Percentiles rank a stretch among this genome's conserved stretches.
Conservation (phyloP, 2,888 invertebrate species). For the Cheilosia scutellata region DNA sequence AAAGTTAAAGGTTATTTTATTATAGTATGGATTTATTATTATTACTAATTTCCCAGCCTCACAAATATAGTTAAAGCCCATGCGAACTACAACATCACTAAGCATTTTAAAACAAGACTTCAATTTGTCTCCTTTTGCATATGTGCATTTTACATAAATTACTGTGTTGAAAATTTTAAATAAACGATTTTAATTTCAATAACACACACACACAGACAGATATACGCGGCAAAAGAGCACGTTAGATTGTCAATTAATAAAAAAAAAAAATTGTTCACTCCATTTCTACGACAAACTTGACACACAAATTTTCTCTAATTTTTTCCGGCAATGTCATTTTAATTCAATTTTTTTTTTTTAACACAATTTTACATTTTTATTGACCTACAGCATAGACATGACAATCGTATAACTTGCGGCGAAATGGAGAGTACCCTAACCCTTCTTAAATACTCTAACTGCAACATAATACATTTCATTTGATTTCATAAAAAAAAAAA, state of each 20-base stretch:
- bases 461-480: constrained; percentile 30
- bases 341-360: constrained; percentile 73
- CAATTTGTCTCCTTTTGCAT: constrained; percentile 29
- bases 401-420: constrained; percentile 39
- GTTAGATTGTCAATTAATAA: constrained; percentile 66
- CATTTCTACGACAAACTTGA: constrained; percentile 32
- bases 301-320: constrained; percentile 55
- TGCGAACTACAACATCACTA: constrained; percentile 59
- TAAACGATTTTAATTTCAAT: constrained; percentile 16
- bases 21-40: no score
- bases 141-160: constrained; percentile 63
- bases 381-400: constrained; percentile 18
- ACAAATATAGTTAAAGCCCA: constrained; percentile 23
- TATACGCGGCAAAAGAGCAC: constrained; percentile 84
- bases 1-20: no score
- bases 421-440: constrained; percentile 38
- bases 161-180: constrained; percentile 16
- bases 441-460: constrained; percentile 28
- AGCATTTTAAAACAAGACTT: constrained; percentile 12
- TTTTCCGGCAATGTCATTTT: constrained; percentile 66
- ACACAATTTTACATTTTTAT: constrained; percentile 4
- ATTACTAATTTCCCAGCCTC: no score
- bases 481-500: constrained; percentile 5
- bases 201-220: constrained; percentile 83
- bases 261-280: constrained; percentile 37